Evolutionary conservation across 2,888 invertebrate genomes (phyloP).

Genomic region (Timema podura): DNA sequence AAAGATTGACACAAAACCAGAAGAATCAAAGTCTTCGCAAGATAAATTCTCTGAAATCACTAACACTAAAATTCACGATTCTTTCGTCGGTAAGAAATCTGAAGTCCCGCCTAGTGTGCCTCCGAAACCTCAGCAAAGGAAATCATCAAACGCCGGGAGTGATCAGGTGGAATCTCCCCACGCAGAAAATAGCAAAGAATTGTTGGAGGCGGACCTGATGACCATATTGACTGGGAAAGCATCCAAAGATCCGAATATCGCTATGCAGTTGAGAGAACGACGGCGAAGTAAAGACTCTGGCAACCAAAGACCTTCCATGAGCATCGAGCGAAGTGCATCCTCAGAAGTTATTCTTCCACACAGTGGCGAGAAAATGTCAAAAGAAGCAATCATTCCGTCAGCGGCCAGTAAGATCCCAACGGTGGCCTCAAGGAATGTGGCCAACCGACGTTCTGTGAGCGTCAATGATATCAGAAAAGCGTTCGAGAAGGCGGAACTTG

Average conservation of each 20-base stretch:
- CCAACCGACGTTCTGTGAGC: constrained; percentile 42
- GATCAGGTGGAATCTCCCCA: constrained; percentile 5
- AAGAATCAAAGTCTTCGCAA: background rate
- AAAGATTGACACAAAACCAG: background rate
- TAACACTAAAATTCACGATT: background rate
- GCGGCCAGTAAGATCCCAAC: constrained; percentile 15
- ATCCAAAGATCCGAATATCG: background rate
- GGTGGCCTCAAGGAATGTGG: constrained; percentile 13
- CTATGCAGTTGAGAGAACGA: constrained; percentile 8
- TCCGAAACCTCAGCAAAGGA: constrained; percentile 11
- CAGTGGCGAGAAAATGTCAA: constrained; percentile 6
- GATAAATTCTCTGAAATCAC: no score
- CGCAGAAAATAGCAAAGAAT: background rate
- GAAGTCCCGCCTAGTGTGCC: constrained; percentile 11
- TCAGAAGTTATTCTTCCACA: constrained; percentile 2
- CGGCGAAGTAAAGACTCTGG: constrained; percentile 12
- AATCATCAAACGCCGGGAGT: no score
- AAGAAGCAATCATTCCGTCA: constrained; percentile 13
- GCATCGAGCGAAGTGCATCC: background rate
- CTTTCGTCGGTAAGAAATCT: background rate
- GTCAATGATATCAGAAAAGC: constrained; percentile 58
- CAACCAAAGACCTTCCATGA: constrained; percentile 3
- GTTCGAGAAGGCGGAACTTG: constrained; percentile 49
- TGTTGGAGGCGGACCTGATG: constrained; percentile 11
- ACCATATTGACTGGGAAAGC: constrained; percentile 9